phyloP scores from a whole-genome alignment of 2,113 vertebrate genomes.

The Notothenia rossii region DNA sequence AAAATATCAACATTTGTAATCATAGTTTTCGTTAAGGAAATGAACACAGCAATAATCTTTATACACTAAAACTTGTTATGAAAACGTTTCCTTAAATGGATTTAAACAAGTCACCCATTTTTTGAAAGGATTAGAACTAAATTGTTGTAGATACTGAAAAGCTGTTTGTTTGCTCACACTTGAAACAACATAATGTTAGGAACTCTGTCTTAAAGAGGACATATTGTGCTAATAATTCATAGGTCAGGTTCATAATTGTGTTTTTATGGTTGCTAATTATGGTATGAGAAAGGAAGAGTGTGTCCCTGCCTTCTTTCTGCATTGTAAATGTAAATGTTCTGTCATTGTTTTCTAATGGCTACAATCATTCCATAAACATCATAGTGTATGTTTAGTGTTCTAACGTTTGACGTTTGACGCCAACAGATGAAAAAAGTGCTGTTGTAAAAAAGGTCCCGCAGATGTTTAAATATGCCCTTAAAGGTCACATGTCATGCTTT shows the following conservation, averaged over 20 bases:
- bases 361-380: background rate
- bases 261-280: background rate
- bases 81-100: background rate
- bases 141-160: background rate
- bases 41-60: background rate
- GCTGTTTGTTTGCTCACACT: background rate
- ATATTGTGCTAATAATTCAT: too few species aligned
- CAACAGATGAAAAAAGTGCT: background rate
- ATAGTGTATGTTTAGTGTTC: background rate
- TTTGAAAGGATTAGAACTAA: background rate
- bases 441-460: background rate
- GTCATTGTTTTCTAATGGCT: conserved; percentile 1
- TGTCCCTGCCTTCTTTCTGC: background rate
- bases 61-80: too few species aligned
- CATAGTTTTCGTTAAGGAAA: too few species aligned
- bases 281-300: background rate
- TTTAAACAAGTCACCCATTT: background rate
- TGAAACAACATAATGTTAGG: background rate
- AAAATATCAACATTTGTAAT: too few species aligned
- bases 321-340: background rate
- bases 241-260: too few species aligned
- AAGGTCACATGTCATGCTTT: too few species aligned
- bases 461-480: background rate
- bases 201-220: background rate
- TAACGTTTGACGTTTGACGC: conserved; percentile 4